Evolutionary conservation across 2,797 vertebrate species (phyloP).

Genomic region (Adrianichthys oophorus): DNA sequence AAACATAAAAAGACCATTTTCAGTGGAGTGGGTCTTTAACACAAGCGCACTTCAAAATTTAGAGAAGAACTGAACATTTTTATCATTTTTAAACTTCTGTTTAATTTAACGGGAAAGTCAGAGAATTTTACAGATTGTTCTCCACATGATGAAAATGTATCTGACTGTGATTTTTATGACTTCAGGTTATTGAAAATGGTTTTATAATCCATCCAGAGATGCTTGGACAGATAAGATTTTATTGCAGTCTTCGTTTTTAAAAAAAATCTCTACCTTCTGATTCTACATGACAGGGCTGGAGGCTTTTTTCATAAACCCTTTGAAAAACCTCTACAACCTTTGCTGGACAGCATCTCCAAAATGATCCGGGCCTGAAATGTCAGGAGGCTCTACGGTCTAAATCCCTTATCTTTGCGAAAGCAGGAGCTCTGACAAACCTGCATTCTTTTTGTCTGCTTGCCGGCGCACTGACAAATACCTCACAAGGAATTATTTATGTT

Average conservation of each 20-base stretch:
- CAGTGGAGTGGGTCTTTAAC: too few relatives aligned
- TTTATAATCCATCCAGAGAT: not conserved
- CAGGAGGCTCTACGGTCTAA: constrained; percentile 32
- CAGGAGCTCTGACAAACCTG: constrained; percentile 43
- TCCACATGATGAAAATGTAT: too few relatives aligned
- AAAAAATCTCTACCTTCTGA: constrained; percentile 1
- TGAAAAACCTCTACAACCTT: constrained; percentile 6
- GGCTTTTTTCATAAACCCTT: constrained; percentile 18
- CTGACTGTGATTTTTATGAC: too few relatives aligned
- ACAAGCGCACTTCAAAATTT: too few relatives aligned
- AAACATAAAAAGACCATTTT: too few relatives aligned
- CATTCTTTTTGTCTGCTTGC: constrained; percentile 45
- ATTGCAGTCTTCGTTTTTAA: too few relatives aligned
- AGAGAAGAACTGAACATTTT: too few relatives aligned
- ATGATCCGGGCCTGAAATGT: constrained; percentile 54
- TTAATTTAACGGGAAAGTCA: too few relatives aligned
- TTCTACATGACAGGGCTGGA: not conserved
- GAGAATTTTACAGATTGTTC: too few relatives aligned
- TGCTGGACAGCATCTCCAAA: constrained; percentile 7
- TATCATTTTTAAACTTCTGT: too few relatives aligned
- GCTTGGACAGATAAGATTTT: too few relatives aligned
- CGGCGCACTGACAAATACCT: constrained; percentile 49
- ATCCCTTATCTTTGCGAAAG: constrained; percentile 48
- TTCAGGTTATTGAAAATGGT: too few relatives aligned
- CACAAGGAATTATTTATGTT: constrained; percentile 50